Conservation (phyloP, 2,113 vertebrate genomes). For the Calyptomena viridis region DNA sequence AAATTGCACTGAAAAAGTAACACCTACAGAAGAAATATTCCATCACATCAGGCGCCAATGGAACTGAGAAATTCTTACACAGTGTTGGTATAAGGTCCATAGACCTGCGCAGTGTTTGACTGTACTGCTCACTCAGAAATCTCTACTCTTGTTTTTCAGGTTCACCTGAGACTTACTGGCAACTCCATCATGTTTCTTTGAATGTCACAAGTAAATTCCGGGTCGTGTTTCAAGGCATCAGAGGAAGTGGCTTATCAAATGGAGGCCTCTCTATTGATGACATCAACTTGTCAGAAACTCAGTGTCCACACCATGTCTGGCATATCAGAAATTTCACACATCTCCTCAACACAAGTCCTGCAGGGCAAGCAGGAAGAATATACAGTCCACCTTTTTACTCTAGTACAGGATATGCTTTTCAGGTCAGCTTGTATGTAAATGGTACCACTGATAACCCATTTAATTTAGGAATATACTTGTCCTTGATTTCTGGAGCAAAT, state of each 20-base stretch:
- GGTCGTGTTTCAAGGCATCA: constrained; percentile 83
- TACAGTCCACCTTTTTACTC: constrained; percentile 86
- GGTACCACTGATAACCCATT: not conserved
- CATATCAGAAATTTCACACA: constrained; percentile 82
- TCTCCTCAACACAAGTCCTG: constrained; percentile 67
- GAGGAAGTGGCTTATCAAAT: constrained; percentile 23
- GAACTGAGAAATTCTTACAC: not conserved
- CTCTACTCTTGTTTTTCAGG: constrained; percentile 54
- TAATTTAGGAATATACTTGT: constrained; percentile 76
- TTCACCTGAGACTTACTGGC: constrained; percentile 78
- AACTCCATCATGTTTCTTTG: constrained; percentile 84
- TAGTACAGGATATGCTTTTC: constrained; percentile 86
- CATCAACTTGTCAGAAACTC: constrained; percentile 90
- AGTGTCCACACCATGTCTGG: constrained; percentile 88
- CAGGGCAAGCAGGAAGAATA: constrained; percentile 11
- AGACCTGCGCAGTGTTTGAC: not conserved
- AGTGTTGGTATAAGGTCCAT: not conserved
- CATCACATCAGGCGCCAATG: not conserved
- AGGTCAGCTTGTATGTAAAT: constrained; percentile 76
- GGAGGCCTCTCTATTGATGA: constrained; percentile 92
- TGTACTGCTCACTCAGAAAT: not conserved
- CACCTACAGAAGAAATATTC: not conserved
- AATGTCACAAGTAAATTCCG: constrained; percentile 80
- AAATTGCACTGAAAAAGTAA: not conserved
- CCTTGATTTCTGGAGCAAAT: constrained; percentile 83